Base-by-base conservation (phyloP, 2,888 invertebrate species). In the Tethea ocularis region DNA sequence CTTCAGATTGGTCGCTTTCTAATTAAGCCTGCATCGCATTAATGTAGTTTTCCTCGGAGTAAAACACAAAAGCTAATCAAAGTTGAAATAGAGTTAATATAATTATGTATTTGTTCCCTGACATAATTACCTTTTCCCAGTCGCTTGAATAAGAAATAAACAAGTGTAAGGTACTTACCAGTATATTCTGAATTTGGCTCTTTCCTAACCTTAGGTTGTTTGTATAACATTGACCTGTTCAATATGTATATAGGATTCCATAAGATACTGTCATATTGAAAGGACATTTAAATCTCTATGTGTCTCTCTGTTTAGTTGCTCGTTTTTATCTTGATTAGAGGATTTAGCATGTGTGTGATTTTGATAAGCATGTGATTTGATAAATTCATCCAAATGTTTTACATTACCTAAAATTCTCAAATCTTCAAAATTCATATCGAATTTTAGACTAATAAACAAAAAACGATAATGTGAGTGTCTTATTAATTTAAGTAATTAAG, bases 1-100 rank as follows among this genome's bases (percentile, higher is more conserved):
- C 46, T 46, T 46, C 46, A 10, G 46, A 46, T 46, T 46, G 46
- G 8, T 46, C n/a, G 46, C 46, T 46, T 46, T 46, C 46, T 46
- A 46, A 46, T 20, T 46, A 46, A n/a, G 46, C 10, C 10, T 46
- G 46, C 46, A 46, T 46, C 20, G 17, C 20, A 46, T 20, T 46
- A 46, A 46, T 46, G 17, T 20, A 46, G 20, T 20, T 20, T 20
- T 46, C 46, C 46, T 10, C n/a, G 46, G 10, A 20, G 3, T 20
- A 20, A 46, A 20, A 10, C 10, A 46, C n/a, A 7, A 46, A 20
- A n/a, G 38, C 10, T 38, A n/a, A n/a, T n/a, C 8, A 5, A 20
- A 20, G 20, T 8, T 10, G 10, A 3, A 17, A 10, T 10, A 20
- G 8, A n/a, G n/a, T 38, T 46, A 2, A 7, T 6, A n/a, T 15